These are phyloP conservation scores for Chrysomallon squamiferum DNA, from an alignment of 1,140 invertebrate genomes.

Conservation along the genomic window DNA sequence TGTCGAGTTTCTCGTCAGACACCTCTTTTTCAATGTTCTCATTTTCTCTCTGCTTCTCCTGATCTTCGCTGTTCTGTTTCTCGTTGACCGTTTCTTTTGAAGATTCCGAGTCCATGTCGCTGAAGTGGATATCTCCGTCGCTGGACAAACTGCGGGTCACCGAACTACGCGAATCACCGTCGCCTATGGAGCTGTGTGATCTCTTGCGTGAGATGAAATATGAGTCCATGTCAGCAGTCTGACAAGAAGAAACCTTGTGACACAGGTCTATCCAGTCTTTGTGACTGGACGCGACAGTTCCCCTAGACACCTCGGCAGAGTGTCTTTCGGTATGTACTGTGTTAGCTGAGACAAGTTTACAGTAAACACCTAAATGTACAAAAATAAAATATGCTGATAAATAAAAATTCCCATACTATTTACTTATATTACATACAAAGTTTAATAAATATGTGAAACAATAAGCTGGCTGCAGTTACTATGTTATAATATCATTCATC, in stretches of 20 bases:
- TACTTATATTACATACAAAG: neutral
- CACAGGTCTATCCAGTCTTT: conserved; percentile 83
- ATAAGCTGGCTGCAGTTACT: neutral
- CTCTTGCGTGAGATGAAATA: conserved; percentile 43
- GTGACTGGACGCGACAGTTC: conserved; percentile 85
- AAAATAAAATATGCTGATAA: conserved; percentile 1
- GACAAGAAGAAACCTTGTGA: conserved; percentile 65
- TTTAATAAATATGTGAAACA: neutral
- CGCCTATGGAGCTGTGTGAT: conserved; percentile 1
- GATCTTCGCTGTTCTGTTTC: conserved; percentile 60
- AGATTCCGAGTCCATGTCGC: conserved; percentile 65
- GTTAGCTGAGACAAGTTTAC: conserved; percentile 81
- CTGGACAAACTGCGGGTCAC: conserved; percentile 44
- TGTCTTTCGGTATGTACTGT: conserved; percentile 71
- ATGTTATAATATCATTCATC: too few species aligned
- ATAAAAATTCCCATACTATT: neutral
- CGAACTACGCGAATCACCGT: conserved; percentile 10
- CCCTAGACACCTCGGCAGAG: conserved; percentile 87
- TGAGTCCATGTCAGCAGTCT: conserved; percentile 36
- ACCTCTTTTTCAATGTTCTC: conserved; percentile 37
- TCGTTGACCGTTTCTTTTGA: conserved; percentile 62
- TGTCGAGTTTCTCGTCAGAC: conserved; percentile 30
- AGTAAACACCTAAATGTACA: conserved; percentile 77
- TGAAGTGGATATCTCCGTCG: conserved; percentile 45
- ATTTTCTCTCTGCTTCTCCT: conserved; percentile 50